Base-by-base conservation (phyloP, 2,113 vertebrate species). In the Xiphophorus maculatus region DNA sequence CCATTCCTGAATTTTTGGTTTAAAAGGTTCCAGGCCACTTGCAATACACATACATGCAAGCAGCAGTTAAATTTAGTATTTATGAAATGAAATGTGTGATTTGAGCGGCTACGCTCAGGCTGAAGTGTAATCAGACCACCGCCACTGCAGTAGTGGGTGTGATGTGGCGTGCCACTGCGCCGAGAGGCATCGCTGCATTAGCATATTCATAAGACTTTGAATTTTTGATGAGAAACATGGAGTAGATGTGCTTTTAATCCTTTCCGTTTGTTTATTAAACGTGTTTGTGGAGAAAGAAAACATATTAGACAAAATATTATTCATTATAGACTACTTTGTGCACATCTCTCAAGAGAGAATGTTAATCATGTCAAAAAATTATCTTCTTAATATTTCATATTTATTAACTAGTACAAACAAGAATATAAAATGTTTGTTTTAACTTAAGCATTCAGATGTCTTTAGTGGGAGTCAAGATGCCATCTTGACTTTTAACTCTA, bases 171-270 rank as follows among this genome's bases (percentile, higher is more conserved):
- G 5, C 44, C 0, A 33, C 63, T 62, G 76, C 5, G n/a, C 66
- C 61, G 44, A 5, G 4, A 69, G 77, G 37, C 69, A 69, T 76
- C 22, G 22, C 29, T 1, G 0, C 30, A 65, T 77, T 80, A 84
- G 65, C 83, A 81, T 82, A 81, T 79, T 83, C 67, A 76, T 64
- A 62, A 5, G 35, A 62, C 65, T 67, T 22, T 32, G 66, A 82
- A 77, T 73, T 71, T 80, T 40, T 71, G 42, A 86, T 81, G 66
- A 76, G 32, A 62, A 58, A 13, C 28, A 74, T 74, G 30, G 0
- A 64, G 67, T 32, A 65, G 28, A 74, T 5, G 27, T 62, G 8
- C 35, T 79, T 81, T 14, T 66, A 77, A 85, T 84, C 66, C 12
- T 75, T 73, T 79, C 30, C 15, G 22, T 63, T 66, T 67, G 54